Base-by-base conservation (phyloP, 2,797 vertebrate genomes). In the Phataginus tetradactyla region DNA sequence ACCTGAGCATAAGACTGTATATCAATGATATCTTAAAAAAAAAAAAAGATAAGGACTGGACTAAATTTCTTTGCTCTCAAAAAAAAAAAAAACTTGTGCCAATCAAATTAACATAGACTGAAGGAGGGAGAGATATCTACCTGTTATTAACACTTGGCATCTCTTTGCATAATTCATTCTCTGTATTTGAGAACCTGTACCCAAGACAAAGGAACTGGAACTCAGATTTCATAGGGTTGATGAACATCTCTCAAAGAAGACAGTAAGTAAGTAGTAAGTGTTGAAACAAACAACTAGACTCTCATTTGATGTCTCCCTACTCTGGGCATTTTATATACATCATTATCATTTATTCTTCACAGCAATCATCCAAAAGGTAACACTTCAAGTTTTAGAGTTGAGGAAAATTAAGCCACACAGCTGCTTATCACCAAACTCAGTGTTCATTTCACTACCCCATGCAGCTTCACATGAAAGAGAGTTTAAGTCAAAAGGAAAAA, bases 31-130 rank as follows among this genome's bases (percentile, higher is more conserved):
- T 45, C 45, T 45, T 45, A 45, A 45, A 45, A 45, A 45, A 45
- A 45, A 37, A 45, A 45, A 45, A 84, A 86, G 17, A 61, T 77
- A 71, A 6, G 21, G 21, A 17, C 5, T 34, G 66, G 10, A n/a
- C 57, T 96, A 71, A 74, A 81, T 45, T 85, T 86, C 61, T 79
- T 63, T 88, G n/a, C 29, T 85, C 17, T 87, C 23, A 61, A n/a
- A 59, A 34, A 85, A 34, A 61, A 79, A 61, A 51, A 87, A 79
- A 49, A 3, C 49, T 61, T 11, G 45, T 68, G 53, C 32, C 37
- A 10, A 74, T 45, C 78, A 95, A n/a, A 75, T 53, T 27, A 80
- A 69, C 13, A 63, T 1, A 57, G 37, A 96, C 0, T 61, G 34
- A 96, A 80, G 49, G 17, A 78, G 39, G 13, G 10, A 66, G 39